Base-by-base conservation (phyloP, 2,797 vertebrate genomes). In the Acanthurus leucopareius region DNA sequence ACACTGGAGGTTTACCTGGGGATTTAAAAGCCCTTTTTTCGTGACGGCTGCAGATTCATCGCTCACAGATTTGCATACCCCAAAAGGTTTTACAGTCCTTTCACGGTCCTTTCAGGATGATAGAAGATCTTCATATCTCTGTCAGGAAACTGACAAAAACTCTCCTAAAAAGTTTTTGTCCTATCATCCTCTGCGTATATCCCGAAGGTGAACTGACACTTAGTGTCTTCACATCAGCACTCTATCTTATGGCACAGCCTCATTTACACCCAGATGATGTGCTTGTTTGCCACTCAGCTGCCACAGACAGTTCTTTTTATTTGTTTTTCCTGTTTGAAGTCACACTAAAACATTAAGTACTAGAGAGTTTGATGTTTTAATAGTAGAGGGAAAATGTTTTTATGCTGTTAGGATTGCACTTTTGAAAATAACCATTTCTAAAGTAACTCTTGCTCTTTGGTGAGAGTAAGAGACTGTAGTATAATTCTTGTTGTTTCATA, bases 61-160 rank as follows among this genome's bases (percentile, higher is more conserved):
- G 74, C 80, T 80, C 63, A 73, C 73, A 82, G 59, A 89, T 88
- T 92, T 91, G 77, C 88, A 89, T 83, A 72, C 77, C 77, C 87
- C 57, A 78, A 79, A 87, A 86, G 82, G 80, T 86, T 88, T 89
- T 83, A 81, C 66, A 61, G 32, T 35, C 32, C 32, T 35, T 35
- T 35, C 32, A 35, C 32, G 32, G 68, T 82, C 66, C 69, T 80
- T 87, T 80, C 59, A 69, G 68, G 61, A 76, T 83, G 77, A 89
- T 80, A 25, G 60, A 79, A 81, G 61, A 83, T 84, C 70, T 87
- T 86, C 73, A 78, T 80, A 83, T 89, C 81, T 80, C 57, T 79
- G 70, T 88, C 68, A 80, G 58, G 42, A 77, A 81, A 79, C 60
- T 63, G 59, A 84, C 25, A 0, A 45, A 85, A 86, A 84, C 54